These are phyloP conservation scores for Dicyrtoma fusca DNA, from an alignment of 2,888 invertebrate genomes.

Conservation along the genomic window DNA sequence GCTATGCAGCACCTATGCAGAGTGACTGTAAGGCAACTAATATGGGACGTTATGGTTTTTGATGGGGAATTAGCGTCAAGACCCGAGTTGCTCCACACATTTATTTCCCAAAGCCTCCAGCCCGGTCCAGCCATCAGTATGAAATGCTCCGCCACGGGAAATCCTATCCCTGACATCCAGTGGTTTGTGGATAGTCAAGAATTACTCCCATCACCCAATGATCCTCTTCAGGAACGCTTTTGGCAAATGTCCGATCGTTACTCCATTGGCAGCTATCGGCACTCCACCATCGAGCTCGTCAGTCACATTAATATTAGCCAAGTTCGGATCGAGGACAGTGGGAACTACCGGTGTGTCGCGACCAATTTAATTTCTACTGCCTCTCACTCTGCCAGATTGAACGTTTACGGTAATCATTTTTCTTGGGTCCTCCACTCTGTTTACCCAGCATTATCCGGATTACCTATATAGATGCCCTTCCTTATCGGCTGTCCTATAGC, in stretches of 20 bases:
- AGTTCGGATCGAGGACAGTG: conserved; percentile 46
- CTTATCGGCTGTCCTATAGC: no score
- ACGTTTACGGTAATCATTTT: conserved; percentile 50
- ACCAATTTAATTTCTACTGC: conserved; percentile 43
- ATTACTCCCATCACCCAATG: conserved; percentile 38
- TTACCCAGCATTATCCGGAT: background rate
- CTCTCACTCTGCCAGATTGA: conserved; percentile 47
- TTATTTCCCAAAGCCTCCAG: conserved; percentile 69
- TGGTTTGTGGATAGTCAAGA: conserved; percentile 51
- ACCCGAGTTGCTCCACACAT: conserved; percentile 80
- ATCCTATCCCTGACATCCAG: conserved; percentile 49
- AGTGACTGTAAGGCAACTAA: no score
- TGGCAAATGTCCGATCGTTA: conserved; percentile 45
- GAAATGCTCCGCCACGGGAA: conserved; percentile 80
- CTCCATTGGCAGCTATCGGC: conserved; percentile 43
- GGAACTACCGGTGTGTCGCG: conserved; percentile 46
- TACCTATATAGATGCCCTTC: no score
- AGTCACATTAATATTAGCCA: conserved; percentile 52
- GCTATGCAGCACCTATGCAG: no score
- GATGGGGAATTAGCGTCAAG: conserved; percentile 67
- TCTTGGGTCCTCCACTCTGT: background rate
- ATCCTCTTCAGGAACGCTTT: conserved; percentile 36
- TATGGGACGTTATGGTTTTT: no score
- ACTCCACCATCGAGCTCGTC: conserved; percentile 42
- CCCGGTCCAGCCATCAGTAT: conserved; percentile 69